Conservation (phyloP, 2,113 vertebrate genomes). For the Muntiacus muntjak region DNA sequence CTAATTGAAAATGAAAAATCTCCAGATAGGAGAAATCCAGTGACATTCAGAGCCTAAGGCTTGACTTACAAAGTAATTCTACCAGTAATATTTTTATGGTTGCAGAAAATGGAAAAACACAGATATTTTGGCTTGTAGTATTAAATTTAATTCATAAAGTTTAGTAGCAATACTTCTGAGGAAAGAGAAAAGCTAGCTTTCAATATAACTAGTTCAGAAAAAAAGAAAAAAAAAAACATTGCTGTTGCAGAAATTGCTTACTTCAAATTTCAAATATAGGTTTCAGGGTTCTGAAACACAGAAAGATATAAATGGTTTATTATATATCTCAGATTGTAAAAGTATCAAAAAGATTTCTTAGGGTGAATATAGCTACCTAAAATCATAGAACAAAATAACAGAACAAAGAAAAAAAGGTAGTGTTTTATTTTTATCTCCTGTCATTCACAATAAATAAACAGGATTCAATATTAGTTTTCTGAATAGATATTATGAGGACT, state of each 20-base stretch:
- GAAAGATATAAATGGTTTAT: neutral
- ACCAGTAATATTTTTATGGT: slow-evolving; percentile 30
- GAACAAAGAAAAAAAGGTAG: neutral
- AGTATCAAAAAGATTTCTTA: neutral
- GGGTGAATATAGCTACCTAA: neutral
- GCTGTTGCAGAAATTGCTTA: neutral
- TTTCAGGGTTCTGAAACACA: neutral
- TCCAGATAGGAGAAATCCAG: neutral
- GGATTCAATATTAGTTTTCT: neutral
- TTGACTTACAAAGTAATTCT: slow-evolving; percentile 32
- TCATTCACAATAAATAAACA: slow-evolving; percentile 20
- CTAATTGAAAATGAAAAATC: slow-evolving; percentile 55
- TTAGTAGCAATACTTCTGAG: slow-evolving; percentile 35
- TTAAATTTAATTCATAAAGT: slow-evolving; percentile 50
- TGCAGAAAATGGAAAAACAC: neutral
- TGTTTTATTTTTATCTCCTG: neutral
- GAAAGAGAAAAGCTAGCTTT: slow-evolving; percentile 50
- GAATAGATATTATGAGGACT: neutral
- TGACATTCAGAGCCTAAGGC: slow-evolving; percentile 18
- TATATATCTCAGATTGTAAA: neutral
- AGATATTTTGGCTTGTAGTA: slow-evolving; percentile 29
- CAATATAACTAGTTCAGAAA: slow-evolving; percentile 7
- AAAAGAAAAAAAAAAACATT: slow-evolving; percentile 3
- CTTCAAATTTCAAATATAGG: slow-evolving; percentile 20
- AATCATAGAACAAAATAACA: slow-evolving; percentile 1